Base-by-base conservation (phyloP, 1,140 invertebrate genomes). In the Palaemon carinicauda region DNA sequence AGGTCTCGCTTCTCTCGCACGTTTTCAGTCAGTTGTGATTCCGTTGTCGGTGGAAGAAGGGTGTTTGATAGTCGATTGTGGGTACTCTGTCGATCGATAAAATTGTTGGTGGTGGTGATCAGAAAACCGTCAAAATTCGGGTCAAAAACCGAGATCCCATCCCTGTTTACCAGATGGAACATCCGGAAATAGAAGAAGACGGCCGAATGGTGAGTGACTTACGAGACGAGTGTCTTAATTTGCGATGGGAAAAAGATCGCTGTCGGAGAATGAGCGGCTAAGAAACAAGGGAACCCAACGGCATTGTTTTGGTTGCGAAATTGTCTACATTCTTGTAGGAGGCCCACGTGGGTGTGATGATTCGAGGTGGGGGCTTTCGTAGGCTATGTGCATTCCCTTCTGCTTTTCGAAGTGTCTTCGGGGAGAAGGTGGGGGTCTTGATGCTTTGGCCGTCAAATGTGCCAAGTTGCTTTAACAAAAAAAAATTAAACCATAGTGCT, bases 61-160 rank as follows among this genome's bases (percentile, higher is more conserved):
- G 71, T 74, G 19, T 27, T 31, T 74, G 29, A 24, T 41, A 9
- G 41, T 41, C 41, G 41, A 41, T 41, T 41, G 7, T 41, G 41
- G 1, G 41, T 41, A 41, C 41, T 12, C 41, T 41, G 41, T 41
- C 41, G 41, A 41, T 41, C 41, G 41, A 41, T 41, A 41, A 41
- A 41, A 41, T 81, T 52, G 29, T 41, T 33, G 21, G 15, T 19
- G 84, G 88, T 90, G 84, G 77, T 80, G n/a, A 89, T 85, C 69
- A 27, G 27, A 91, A 93, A 93, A 90, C 93, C 93, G 93, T 92
- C 95, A 97, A 96, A 94, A 97, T 96, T 96, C 95, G 96, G 93
- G 95, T 96, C 91, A 97, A 96, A 95, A 96, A 96, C 92, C 94
- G 95, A 94, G 95, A 96, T 91, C 96, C 96, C 91, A 94, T 96